A percentile compares a stretch with the other conserved stretches of the same genome.
Conservation (phyloP, 2,797 vertebrate genomes). For the Sebastes cheni region DNA sequence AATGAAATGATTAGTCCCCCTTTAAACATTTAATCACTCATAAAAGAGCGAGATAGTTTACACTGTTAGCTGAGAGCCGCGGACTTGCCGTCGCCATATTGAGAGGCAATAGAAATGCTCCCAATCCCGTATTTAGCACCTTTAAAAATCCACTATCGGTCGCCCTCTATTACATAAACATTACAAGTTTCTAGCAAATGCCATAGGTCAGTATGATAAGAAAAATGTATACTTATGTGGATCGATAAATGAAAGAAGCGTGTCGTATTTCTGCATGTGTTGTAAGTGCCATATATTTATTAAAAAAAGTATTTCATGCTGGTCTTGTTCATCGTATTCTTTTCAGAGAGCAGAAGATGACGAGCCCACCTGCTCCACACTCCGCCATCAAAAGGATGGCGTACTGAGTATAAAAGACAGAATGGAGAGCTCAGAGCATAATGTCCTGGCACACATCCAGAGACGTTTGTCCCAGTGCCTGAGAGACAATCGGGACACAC, state of each 20-base stretch:
- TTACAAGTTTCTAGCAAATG: background rate
- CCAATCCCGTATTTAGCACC: background rate
- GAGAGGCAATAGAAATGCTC: too few relatives aligned
- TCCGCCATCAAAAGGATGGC: constrained; percentile 88
- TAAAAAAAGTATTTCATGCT: background rate
- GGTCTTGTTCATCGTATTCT: constrained; percentile 24
- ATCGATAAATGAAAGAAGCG: background rate
- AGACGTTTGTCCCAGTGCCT: constrained; percentile 79
- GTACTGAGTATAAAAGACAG: constrained; percentile 84
- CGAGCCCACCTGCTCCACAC: constrained; percentile 91
- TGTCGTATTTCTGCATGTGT: background rate
- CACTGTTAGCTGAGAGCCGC: background rate
- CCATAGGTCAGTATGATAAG: background rate
- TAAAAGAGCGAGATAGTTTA: background rate
- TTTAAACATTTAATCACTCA: too few relatives aligned
- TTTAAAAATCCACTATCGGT: background rate
- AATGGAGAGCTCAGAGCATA: constrained; percentile 88
- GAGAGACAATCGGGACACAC: constrained; percentile 80
- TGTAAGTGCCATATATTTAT: background rate
- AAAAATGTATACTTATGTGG: background rate
- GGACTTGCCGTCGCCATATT: too few relatives aligned
- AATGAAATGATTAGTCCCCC: too few relatives aligned
- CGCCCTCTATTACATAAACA: background rate
- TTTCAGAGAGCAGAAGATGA: constrained; percentile 90
- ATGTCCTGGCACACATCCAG: constrained; percentile 86